These are phyloP conservation scores for Cloeon dipterum DNA, from an alignment of 2,888 invertebrate genomes.

Conservation along the genomic window DNA sequence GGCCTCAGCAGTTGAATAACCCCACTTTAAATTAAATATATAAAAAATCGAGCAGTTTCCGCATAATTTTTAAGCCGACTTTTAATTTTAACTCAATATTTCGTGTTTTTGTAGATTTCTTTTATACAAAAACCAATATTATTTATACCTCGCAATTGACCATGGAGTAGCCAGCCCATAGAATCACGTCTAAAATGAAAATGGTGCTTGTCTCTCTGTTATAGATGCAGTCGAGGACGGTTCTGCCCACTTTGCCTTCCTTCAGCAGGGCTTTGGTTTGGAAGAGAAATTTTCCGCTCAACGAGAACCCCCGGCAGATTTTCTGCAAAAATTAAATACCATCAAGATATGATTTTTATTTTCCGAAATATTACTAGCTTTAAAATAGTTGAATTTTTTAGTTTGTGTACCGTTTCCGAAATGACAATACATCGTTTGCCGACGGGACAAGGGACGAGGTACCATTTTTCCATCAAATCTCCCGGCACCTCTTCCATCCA, in stretches of 20 bases:
- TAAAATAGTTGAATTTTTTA: no score
- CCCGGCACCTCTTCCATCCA: slow-evolving; percentile 76
- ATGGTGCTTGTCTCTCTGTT: slow-evolving; percentile 31
- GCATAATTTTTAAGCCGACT: no score
- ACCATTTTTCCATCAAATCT: slow-evolving; percentile 47
- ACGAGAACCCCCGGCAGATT: slow-evolving; percentile 40
- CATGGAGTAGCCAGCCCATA: slow-evolving; percentile 51
- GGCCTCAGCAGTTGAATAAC: no score
- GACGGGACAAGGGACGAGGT: slow-evolving; percentile 55
- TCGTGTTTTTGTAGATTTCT: no score
- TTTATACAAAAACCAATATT: no score
- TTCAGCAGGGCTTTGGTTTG: slow-evolving; percentile 13
- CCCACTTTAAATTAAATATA: no score
- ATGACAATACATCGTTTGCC: slow-evolving; percentile 66
- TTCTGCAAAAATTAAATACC: no score
- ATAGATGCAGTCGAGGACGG: slow-evolving; percentile 69
- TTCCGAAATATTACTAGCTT: no score
- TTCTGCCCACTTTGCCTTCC: slow-evolving; percentile 22
- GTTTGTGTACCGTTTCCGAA: slow-evolving; percentile 39
- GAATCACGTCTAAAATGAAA: slow-evolving; percentile 62
- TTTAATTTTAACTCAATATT: no score
- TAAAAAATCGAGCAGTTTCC: no score
- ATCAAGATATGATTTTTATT: no score
- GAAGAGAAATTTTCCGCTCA: slow-evolving; percentile 31
- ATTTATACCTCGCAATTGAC: slow-evolving; percentile 55